phyloP scores from a whole-genome alignment of 2,888 invertebrate species.

The Epistrophe grossulariae region DNA sequence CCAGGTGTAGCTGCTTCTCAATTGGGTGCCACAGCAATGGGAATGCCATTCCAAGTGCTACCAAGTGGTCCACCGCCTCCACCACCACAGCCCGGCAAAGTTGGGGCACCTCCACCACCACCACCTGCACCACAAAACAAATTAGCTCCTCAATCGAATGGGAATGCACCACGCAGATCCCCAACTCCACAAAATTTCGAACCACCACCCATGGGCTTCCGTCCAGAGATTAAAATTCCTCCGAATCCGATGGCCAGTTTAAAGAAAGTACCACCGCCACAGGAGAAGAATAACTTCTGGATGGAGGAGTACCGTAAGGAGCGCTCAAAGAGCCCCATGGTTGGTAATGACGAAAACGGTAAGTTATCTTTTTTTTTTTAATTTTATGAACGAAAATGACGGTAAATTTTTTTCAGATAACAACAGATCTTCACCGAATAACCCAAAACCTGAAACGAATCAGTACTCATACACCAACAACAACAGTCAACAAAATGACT shows the following conservation, averaged over 20 bases:
- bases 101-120: conserved; percentile 83
- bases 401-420: conserved; percentile 23
- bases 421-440: conserved; percentile 74
- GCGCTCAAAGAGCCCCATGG: conserved; percentile 83
- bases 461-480: conserved; percentile 77
- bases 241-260: conserved; percentile 89
- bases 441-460: conserved; percentile 77
- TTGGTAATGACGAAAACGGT: conserved; percentile 77
- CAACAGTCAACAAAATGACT: conserved; percentile 63
- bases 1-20: conserved; percentile 84
- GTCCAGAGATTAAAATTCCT: conserved; percentile 91
- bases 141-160: conserved; percentile 84
- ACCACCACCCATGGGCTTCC: conserved; percentile 85
- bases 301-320: conserved; percentile 85
- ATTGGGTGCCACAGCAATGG: conserved; percentile 86
- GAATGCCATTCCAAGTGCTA: conserved; percentile 87
- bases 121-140: conserved; percentile 83
- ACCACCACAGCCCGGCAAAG: conserved; percentile 77
- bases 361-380: background rate
- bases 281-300: conserved; percentile 87
- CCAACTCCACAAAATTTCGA: conserved; percentile 85
- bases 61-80: conserved; percentile 84
- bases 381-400: background rate
- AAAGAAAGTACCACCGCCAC: conserved; percentile 88
- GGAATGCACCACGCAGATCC: conserved; percentile 80